Conservation (phyloP, 2,113 vertebrate species). For the Philantomba maxwellii region DNA sequence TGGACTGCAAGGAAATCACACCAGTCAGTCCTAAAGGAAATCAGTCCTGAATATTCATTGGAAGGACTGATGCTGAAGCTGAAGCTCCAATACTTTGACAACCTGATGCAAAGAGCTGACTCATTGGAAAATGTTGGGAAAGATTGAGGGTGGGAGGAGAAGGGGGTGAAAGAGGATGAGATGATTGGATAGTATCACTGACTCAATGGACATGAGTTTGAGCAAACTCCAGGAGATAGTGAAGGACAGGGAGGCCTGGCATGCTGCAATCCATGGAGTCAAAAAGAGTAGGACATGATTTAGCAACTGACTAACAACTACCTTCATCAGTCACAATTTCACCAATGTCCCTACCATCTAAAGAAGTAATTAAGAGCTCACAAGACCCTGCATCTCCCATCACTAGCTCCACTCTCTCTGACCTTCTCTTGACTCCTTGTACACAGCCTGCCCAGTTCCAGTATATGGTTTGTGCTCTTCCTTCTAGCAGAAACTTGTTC, state of each 20-base stretch:
- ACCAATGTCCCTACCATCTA: rapidly evolving
- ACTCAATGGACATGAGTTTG: neutral
- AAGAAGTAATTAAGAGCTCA: neutral
- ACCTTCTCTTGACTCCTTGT: neutral
- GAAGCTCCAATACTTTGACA: neutral
- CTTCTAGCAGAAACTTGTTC: neutral
- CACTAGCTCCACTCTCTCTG: neutral
- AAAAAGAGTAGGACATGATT: neutral
- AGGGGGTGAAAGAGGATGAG: neutral
- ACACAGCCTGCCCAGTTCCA: rapidly evolving
- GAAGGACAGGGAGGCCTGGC: neutral
- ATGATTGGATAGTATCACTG: neutral
- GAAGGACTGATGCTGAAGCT: neutral
- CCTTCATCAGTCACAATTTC: neutral
- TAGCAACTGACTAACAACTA: neutral
- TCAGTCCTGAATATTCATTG: neutral
- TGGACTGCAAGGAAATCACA: neutral
- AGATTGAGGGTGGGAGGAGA: neutral
- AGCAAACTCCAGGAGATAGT: neutral
- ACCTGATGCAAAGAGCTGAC: neutral
- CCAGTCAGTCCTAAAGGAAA: neutral
- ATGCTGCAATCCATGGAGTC: neutral
- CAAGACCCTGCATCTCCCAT: neutral
- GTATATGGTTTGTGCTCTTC: neutral
- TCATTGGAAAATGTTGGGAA: neutral